Evolutionary conservation across 2,888 invertebrate genomes (phyloP).

Genomic region (Masnerella sp.): DNA sequence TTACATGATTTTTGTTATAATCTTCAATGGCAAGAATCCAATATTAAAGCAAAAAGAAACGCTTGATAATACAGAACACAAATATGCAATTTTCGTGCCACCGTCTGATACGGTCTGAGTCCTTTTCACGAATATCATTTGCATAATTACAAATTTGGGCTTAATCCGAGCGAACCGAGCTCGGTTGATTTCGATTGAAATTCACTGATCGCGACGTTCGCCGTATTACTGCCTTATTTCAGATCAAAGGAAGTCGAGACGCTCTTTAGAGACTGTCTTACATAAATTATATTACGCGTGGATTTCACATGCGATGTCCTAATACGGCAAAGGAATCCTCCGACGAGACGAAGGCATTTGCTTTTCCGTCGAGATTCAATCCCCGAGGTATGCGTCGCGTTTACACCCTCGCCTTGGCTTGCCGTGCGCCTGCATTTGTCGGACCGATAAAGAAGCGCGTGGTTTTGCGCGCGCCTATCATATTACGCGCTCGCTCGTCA

Average conservation of each 20-base stretch:
- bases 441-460: constrained; percentile 56
- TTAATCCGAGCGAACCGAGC: constrained; percentile 67
- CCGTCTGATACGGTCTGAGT: constrained; percentile 34
- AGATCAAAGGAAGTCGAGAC: constrained; percentile 68
- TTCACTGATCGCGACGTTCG: constrained; percentile 63
- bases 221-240: constrained; percentile 67
- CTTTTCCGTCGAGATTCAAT: constrained; percentile 60
- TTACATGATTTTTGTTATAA: constrained; percentile 11
- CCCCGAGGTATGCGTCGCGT: constrained; percentile 43
- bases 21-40: constrained; percentile 11
- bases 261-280: constrained; percentile 60
- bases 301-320: constrained; percentile 58
- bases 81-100: constrained; percentile 31
- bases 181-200: constrained; percentile 68
- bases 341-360: constrained; percentile 56
- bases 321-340: constrained; percentile 59
- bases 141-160: constrained; percentile 72
- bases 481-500: constrained; percentile 47
- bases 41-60: constrained; percentile 15
- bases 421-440: constrained; percentile 55
- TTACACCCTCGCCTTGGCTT: constrained; percentile 56
- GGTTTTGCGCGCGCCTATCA: constrained; percentile 52
- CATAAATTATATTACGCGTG: constrained; percentile 63
- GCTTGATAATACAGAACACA: constrained; percentile 30
- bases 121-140: constrained; percentile 58